phyloP scores from a whole-genome alignment of 2,113 vertebrate species.

The Myodes glareolus region DNA sequence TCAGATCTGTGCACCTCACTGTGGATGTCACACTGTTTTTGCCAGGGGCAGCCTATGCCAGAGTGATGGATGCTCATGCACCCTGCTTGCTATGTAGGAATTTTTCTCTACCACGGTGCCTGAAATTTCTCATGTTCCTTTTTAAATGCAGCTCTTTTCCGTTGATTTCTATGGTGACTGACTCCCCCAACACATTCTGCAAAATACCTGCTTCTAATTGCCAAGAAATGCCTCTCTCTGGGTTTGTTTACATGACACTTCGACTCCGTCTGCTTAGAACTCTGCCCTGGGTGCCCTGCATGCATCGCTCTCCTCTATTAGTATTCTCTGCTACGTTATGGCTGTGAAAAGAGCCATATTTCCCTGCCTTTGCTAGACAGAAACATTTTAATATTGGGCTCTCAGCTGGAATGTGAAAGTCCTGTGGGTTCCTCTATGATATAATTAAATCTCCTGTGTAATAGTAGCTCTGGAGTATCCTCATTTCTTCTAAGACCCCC shows the following conservation, averaged over 20 bases:
- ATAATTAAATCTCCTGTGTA: neutral
- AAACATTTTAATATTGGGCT: conserved; percentile 63
- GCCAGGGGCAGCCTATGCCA: neutral
- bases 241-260: conserved; percentile 72
- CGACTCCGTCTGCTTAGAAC: conserved; percentile 58
- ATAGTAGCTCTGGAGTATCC: conserved; percentile 1
- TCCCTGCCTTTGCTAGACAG: conserved; percentile 55
- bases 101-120: conserved; percentile 16
- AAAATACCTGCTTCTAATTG: conserved; percentile 73
- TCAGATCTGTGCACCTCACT: neutral
- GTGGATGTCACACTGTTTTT: neutral
- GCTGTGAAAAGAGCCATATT: conserved; percentile 61
- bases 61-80: neutral
- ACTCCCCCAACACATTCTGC: conserved; percentile 50
- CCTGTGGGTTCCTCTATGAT: neutral
- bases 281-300: conserved; percentile 56
- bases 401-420: conserved; percentile 46
- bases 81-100: neutral
- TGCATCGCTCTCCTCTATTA: conserved; percentile 63
- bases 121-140: conserved; percentile 54
- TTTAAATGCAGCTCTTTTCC: conserved; percentile 53
- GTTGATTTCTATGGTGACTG: conserved; percentile 58
- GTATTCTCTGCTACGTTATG: conserved; percentile 58
- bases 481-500: conserved; percentile 34
- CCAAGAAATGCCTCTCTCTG: conserved; percentile 67